Evolutionary conservation across 2,888 invertebrate genomes (phyloP), one percentile per base, ranked within the genome.

Genomic region (Sipha maydis): DNA sequence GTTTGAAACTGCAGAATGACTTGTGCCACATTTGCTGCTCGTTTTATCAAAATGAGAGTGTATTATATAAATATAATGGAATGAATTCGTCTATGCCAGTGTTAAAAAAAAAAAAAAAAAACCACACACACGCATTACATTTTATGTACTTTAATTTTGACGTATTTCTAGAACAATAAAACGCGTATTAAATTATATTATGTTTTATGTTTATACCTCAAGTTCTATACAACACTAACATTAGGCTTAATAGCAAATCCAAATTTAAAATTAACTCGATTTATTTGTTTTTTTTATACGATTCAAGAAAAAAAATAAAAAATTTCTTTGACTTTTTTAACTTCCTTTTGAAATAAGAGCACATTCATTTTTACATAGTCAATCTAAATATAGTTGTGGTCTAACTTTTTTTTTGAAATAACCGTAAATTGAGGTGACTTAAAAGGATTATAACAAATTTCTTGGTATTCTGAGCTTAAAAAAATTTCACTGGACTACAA

Each of bases 31-130:
- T 61, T 61, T 61, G 61, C 61, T 21, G 61, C 25, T 61, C 61
- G 25, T 25, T 21, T 34, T 73, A 34, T 34, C n/a, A 31, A 69
- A 61, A 61, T 21, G 61, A 61, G 61, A 61, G 61, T 56, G 21
- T 61, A 61, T 61, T 61, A 61, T 61, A 61, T 25, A 25, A 61
- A 21, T 61, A 61, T 61, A 61, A 61, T 61, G 61, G 25, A 61
- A 61, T 61, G 25, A 61, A 61, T 61, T 61, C 25, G 61, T 61
- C 61, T 61, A 61, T 61, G 61, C 61, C 21, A 25, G 61, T 61
- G 4, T 77, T 28, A 28, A 77, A 77, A 77, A n/a, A n/a, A 48
- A 48, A 48, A 48, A 48, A 48, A 77, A 77, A 77, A n/a, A 25
- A 41, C 25, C n/a, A 14, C 28, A 14, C 41, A 28, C 14, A 77